phyloP scores from a whole-genome alignment of 2,797 vertebrate species.

The Pseudochromis fuscus region DNA sequence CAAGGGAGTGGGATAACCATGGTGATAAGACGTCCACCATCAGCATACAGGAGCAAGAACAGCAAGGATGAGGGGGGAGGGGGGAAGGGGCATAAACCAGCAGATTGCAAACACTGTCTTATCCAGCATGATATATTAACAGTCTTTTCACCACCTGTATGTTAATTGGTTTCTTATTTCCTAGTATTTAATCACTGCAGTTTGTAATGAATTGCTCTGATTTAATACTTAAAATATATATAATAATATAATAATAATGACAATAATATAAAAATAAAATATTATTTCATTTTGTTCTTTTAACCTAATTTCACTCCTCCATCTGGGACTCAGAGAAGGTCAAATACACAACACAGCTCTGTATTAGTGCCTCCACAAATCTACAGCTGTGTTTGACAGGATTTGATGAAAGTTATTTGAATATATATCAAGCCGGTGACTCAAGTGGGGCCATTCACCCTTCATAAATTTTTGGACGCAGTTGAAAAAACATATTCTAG shows the following conservation, averaged over 20 bases:
- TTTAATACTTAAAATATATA: too few species aligned
- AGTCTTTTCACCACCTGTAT: slow-evolving; percentile 29
- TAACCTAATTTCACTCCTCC: slow-evolving; percentile 13
- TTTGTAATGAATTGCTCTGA: slow-evolving; percentile 34
- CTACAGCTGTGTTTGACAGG: slow-evolving; percentile 31
- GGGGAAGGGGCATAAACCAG: slow-evolving; percentile 14
- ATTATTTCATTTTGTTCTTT: slow-evolving; percentile 22
- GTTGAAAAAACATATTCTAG: slow-evolving; percentile 21
- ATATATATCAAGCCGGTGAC: slow-evolving; percentile 50
- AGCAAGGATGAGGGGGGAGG: too few species aligned
- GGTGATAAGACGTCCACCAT: background rate
- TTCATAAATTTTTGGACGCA: background rate
- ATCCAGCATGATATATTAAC: too few species aligned
- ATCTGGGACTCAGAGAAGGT: slow-evolving; percentile 21
- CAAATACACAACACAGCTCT: slow-evolving; percentile 26
- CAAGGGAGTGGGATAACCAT: background rate
- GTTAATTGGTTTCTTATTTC: slow-evolving; percentile 35
- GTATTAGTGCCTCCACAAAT: slow-evolving; percentile 34
- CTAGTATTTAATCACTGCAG: slow-evolving; percentile 37
- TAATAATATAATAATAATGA: too few species aligned
- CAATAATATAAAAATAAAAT: too few species aligned
- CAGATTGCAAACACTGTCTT: background rate
- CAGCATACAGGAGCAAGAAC: background rate
- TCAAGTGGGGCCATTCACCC: slow-evolving; percentile 4
- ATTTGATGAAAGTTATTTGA: slow-evolving; percentile 52